These are phyloP conservation scores for Hoplostethus mediterraneus DNA, from an alignment of 2,797 vertebrate genomes.

Conservation along the genomic window DNA sequence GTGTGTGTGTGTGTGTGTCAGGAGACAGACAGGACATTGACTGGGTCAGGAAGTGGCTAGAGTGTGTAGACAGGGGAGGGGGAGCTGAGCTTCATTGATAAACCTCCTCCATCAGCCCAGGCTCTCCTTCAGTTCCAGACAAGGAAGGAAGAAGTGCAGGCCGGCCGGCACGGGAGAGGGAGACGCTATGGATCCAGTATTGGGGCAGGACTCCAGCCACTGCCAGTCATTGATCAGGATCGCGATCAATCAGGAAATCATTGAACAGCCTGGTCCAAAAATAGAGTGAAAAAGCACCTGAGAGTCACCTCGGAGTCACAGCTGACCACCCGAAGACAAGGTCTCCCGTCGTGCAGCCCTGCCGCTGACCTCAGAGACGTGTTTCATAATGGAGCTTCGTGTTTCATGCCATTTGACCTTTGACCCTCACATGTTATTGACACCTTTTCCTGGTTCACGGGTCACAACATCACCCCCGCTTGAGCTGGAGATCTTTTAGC, in stretches of 20 bases:
- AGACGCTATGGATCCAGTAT: constrained; percentile 74
- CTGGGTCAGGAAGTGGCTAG: constrained; percentile 71
- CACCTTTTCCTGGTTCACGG: constrained; percentile 45
- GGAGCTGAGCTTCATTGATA: constrained; percentile 66
- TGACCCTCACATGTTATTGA: constrained; percentile 52
- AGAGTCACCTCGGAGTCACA: constrained; percentile 50
- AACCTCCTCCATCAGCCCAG: constrained; percentile 26
- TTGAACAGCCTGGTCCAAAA: constrained; percentile 74
- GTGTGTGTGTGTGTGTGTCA: constrained; percentile 25
- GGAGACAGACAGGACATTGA: constrained; percentile 79
- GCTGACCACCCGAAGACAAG: constrained; percentile 24
- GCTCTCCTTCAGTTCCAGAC: constrained; percentile 41
- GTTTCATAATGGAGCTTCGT: constrained; percentile 34
- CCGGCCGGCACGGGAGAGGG: constrained; percentile 32
- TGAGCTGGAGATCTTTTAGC: constrained; percentile 15
- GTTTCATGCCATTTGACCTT: constrained; percentile 56
- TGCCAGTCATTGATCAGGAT: constrained; percentile 82
- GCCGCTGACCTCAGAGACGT: constrained; percentile 29
- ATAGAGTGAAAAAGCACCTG: constrained; percentile 74
- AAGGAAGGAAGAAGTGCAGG: constrained; percentile 52
- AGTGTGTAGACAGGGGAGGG: constrained; percentile 60
- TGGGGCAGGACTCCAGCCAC: constrained; percentile 75
- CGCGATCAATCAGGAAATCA: constrained; percentile 81
- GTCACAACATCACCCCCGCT: constrained; percentile 43
- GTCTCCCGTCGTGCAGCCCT: background rate